These are phyloP conservation scores for Caradrina kadenii DNA, from an alignment of 2,888 invertebrate species.

Conservation along the genomic window DNA sequence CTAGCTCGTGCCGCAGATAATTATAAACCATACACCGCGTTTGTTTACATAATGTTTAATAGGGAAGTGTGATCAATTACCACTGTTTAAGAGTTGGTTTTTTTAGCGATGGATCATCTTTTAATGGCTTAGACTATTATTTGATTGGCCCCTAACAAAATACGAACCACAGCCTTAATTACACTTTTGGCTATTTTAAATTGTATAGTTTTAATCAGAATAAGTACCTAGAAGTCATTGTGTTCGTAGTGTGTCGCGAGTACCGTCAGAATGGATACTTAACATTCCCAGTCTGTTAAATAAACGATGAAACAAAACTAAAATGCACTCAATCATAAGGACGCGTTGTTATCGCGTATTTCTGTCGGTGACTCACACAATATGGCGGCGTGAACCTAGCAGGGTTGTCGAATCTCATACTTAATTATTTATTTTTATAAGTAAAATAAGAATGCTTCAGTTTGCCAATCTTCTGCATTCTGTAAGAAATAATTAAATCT, in stretches of 20 bases:
- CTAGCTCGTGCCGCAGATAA: slow-evolving; percentile 36
- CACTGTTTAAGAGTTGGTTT: no score
- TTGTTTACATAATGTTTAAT: slow-evolving; percentile 44
- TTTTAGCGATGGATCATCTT: slow-evolving; percentile 8
- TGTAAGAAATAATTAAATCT: no score
- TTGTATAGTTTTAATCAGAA: no score
- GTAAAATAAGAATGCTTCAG: no score
- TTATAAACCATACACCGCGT: slow-evolving; percentile 24
- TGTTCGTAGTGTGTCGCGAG: no score
- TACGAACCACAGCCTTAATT: no score
- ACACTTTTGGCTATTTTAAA: no score
- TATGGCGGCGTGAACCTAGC: slow-evolving; percentile 20
- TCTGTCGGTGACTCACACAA: slow-evolving; percentile 68
- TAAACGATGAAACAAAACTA: slow-evolving; percentile 19
- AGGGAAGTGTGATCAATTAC: neutral
- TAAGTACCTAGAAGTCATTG: no score
- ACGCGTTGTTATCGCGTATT: slow-evolving; percentile 66
- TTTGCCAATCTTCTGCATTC: no score
- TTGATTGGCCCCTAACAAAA: no score
- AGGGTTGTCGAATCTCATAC: slow-evolving; percentile 38
- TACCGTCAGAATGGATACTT: neutral
- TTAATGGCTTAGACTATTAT: slow-evolving; percentile 3
- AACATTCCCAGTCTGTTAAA: slow-evolving; percentile 16
- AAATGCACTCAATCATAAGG: slow-evolving; percentile 49
- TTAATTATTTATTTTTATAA: neutral